Evolutionary conservation across 2,113 vertebrate species (phyloP).

Genomic region (Pseudonaja textilis): DNA sequence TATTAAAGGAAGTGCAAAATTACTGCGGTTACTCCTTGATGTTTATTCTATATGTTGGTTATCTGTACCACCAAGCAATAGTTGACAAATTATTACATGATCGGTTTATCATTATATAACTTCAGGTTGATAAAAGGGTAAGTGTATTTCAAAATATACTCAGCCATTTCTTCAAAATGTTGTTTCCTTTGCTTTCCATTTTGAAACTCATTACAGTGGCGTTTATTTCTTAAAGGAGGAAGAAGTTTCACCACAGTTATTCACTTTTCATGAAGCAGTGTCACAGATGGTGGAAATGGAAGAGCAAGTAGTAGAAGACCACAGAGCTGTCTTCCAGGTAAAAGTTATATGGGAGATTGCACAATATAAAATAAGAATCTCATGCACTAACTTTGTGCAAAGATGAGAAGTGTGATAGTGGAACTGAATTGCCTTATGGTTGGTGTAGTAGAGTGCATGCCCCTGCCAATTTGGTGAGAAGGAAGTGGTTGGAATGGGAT

Average conservation of each 20-base stretch:
- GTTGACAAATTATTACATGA: background rate
- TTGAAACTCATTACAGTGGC: conserved; percentile 15
- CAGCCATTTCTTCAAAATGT: background rate
- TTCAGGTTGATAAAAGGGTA: background rate
- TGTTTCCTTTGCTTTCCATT: background rate
- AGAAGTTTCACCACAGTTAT: conserved; percentile 95
- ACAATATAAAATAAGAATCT: background rate
- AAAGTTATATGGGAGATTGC: conserved; percentile 8
- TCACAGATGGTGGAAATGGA: conserved; percentile 99
- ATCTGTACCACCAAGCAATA: background rate
- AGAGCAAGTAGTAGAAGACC: conserved; percentile 96
- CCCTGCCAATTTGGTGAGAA: background rate
- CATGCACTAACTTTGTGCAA: background rate
- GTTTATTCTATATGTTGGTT: background rate
- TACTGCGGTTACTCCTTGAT: background rate
- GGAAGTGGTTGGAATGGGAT: background rate
- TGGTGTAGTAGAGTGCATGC: background rate
- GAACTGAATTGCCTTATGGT: background rate
- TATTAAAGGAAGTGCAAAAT: background rate
- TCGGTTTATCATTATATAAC: background rate
- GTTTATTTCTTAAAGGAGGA: conserved; percentile 79
- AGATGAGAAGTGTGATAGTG: background rate
- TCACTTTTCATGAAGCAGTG: conserved; percentile 96
- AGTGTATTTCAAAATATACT: background rate
- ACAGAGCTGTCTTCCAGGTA: conserved; percentile 95